A percentile compares a stretch with the other conserved stretches of the same genome.
These are phyloP conservation scores for Natrix natrix DNA, from an alignment of 2,797 vertebrate species.

Conservation along the genomic window DNA sequence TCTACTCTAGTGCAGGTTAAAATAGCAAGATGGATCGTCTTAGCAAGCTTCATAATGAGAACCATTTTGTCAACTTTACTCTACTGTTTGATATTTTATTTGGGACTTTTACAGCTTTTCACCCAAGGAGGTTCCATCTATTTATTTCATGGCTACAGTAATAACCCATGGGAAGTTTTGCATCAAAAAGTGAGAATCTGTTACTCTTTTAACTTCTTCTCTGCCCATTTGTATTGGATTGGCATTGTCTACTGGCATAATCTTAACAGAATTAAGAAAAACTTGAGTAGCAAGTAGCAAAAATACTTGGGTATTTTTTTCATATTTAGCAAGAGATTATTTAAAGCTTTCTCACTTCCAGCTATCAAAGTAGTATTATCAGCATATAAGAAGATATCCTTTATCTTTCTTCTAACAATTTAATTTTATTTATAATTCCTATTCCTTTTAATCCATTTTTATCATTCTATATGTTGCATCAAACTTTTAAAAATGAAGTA, in stretches of 20 bases:
- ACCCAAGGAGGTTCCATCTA: not conserved
- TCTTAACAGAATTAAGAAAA: not conserved
- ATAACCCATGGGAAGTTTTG: not conserved
- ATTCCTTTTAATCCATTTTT: not conserved
- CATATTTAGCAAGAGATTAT: not conserved
- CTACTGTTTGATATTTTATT: not conserved
- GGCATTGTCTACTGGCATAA: not conserved
- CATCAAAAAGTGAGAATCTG: not conserved
- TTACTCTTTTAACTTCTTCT: not conserved
- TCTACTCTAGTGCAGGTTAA: not conserved
- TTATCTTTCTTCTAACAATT: not conserved
- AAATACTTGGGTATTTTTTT: not conserved
- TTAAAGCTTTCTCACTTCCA: not conserved
- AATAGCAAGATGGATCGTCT: not conserved
- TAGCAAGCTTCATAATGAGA: not conserved
- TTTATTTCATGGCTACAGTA: not conserved
- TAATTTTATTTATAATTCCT: not conserved
- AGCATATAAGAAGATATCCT: not conserved
- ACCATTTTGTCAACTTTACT: not conserved
- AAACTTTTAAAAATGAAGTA: not conserved
- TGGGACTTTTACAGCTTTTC: not conserved
- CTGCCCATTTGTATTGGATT: not conserved
- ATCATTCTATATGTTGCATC: not conserved
- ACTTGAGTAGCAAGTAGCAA: not conserved
- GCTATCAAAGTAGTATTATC: not conserved